Evolutionary conservation across 92 coral and sea anemone species (phyloP), one percentile per base, ranked within the genome.

Genomic region (Zoanthus sansibaricus): DNA sequence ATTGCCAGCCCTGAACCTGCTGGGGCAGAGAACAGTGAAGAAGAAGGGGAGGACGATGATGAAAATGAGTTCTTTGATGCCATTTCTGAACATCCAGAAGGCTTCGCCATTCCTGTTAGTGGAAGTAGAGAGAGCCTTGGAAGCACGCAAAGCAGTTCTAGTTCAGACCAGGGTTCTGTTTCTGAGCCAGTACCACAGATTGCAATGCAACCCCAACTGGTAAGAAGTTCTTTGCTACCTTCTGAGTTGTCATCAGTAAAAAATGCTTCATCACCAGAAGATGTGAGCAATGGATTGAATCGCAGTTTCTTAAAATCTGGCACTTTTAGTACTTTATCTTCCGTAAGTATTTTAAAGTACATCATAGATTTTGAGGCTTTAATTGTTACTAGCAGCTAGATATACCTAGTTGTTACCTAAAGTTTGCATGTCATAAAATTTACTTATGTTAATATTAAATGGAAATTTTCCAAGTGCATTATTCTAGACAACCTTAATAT

Each of bases 11-110:
- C 89, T 7, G 88, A 88, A 48, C 91, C 95, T 8, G 87, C 84
- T 25, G 94, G 91, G 25, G 92, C 92, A 0, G 83, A 77, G 21
- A 89, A 87, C 49, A 90, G 91, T 68, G 91, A 87, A 44, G 93
- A 90, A 59, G 93, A 90, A 72, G 72, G 76, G 33, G 94, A 89
- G 56, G 96, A 95, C 31, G 98, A 96, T 51, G 99, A 97, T 86
- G 97, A 97, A 56, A 92, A 91, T 16, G 99, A 95, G 71, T 97
- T 97, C 78, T 97, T 92, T 76, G 99, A 97, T 91, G 99, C 99
- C 8, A 94, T 96, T 61, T 93, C 98, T 30, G 98, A 96, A 47
- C 95, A 96, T 66, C 97, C 98, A 21, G 98, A 92, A 85, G 94
- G 92, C 46, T 86, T 95, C 78, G 90, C 88, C 25, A 78, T 91